phyloP scores from a whole-genome alignment of 2,113 vertebrate species.

The Leptocoma aspasia region DNA sequence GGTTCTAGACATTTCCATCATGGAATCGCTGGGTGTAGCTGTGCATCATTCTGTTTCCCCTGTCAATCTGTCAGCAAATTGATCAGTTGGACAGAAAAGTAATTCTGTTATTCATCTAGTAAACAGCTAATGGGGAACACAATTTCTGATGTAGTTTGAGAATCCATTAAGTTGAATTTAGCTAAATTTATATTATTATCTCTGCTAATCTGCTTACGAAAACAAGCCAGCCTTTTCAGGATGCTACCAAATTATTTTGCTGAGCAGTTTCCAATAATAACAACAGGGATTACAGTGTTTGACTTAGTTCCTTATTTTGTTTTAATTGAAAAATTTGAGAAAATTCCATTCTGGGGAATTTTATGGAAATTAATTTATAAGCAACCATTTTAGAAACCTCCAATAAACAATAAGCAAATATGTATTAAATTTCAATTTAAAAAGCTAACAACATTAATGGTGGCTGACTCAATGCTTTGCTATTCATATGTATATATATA shows the following conservation, averaged over 20 bases:
- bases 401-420: not conserved
- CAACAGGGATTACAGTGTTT: not conserved
- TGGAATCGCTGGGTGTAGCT: not conserved
- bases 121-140: not conserved
- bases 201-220: not conserved
- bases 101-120: not conserved
- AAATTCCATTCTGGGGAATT: not conserved
- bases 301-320: not conserved
- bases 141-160: not conserved
- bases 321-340: not conserved
- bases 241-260: not conserved
- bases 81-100: not conserved
- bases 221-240: not conserved
- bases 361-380: not conserved
- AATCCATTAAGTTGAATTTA: not conserved
- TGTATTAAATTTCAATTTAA: not conserved
- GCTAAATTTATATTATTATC: conserved; percentile 12
- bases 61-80: conserved; percentile 2
- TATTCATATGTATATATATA: not conserved
- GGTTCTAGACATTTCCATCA: not conserved
- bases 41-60: not conserved
- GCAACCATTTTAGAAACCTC: not conserved
- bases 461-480: not conserved
- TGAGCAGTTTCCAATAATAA: not conserved
- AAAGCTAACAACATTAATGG: not conserved